These are phyloP conservation scores for Microcebus griseorufus DNA, from an alignment of 2,113 vertebrate species.

Conservation along the genomic window DNA sequence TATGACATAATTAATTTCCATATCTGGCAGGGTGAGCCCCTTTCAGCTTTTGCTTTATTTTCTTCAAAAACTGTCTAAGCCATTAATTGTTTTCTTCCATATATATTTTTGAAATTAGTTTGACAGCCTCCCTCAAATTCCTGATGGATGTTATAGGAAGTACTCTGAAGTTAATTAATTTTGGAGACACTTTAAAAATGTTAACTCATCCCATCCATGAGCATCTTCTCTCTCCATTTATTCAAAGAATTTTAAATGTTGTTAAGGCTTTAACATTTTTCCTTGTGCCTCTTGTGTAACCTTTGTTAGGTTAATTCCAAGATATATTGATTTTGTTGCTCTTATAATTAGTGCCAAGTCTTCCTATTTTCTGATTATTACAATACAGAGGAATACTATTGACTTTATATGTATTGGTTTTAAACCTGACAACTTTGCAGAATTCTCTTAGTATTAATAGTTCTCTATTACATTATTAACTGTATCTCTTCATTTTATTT, in stretches of 20 bases:
- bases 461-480: neutral
- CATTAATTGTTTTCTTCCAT: neutral
- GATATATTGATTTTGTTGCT: neutral
- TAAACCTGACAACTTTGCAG: neutral
- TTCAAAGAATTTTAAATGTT: neutral
- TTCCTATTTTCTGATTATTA: neutral
- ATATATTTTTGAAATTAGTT: conserved; percentile 17
- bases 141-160: neutral
- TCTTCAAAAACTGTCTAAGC: neutral
- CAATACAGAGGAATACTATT: neutral
- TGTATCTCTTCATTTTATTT: neutral
- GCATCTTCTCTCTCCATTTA: neutral
- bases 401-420: neutral
- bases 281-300: neutral
- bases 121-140: neutral
- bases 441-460: neutral
- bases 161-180: neutral
- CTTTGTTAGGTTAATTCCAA: neutral
- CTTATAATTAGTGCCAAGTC: neutral
- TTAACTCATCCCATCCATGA: neutral
- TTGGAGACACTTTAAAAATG: neutral
- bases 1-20: neutral
- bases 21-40: neutral
- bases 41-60: conserved; percentile 31
- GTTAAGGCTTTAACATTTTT: neutral